Conservation (phyloP, 2,888 invertebrate genomes). For the Helobdella robusta region DNA sequence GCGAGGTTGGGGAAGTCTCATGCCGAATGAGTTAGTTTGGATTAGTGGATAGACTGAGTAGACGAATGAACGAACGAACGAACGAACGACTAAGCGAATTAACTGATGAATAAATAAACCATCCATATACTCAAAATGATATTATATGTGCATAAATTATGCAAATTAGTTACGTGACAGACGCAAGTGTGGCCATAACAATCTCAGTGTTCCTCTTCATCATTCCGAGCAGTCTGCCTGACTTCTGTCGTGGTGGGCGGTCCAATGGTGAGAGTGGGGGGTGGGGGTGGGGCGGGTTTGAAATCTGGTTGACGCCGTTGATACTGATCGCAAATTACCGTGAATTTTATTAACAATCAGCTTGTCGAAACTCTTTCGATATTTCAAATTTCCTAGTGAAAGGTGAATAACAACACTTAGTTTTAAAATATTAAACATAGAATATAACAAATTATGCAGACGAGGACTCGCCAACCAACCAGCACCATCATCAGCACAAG, state of each 20-base stretch:
- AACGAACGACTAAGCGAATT: neutral
- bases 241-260: slow-evolving; percentile 10
- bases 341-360: too few relatives aligned
- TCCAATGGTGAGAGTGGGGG: neutral
- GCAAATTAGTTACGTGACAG: slow-evolving; percentile 29
- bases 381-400: too few relatives aligned
- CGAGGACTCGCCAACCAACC: neutral
- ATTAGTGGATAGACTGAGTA: too few relatives aligned
- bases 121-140: too few relatives aligned
- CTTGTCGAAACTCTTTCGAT: too few relatives aligned
- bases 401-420: too few relatives aligned
- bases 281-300: neutral
- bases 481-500: neutral
- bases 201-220: slow-evolving; percentile 29
- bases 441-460: too few relatives aligned
- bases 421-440: too few relatives aligned
- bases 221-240: slow-evolving; percentile 26
- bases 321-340: neutral
- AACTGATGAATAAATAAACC: neutral
- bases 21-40: slow-evolving; percentile 20
- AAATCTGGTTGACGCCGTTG: too few relatives aligned
- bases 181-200: slow-evolving; percentile 29
- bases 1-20: slow-evolving; percentile 27
- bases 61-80: neutral
- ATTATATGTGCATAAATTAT: slow-evolving; percentile 8